Base-by-base conservation (phyloP, 2,113 vertebrate genomes). In the Oenanthe melanoleuca region DNA sequence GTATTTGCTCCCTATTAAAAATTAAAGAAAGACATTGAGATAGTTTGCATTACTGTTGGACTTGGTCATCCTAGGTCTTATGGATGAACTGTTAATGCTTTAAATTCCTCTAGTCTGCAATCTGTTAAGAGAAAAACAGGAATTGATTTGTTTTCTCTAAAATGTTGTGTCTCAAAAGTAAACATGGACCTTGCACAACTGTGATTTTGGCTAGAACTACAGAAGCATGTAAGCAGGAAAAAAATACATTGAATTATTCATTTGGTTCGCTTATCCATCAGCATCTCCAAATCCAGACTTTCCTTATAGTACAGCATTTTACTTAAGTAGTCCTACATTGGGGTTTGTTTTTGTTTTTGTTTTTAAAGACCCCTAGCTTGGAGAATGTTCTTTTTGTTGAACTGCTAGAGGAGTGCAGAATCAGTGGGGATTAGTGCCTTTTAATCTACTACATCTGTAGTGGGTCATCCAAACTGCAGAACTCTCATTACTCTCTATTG, bases 361-460 rank as follows among this genome's bases (percentile, higher is more conserved):
- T 95, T 93, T 72, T 49, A 69, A 94, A 74, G 42, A 88, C 83
- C 89, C 93, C 86, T 26, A 91, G 29, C 92, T 89, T 93, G 73
- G 67, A 95, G 90, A 82, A 95, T 92, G 93, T 93, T 94, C 71
- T 88, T 96, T 77, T 93, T 96, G 59, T 88, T 91, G 88, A 87
- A 96, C 91, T 83, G 78, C 28, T 74, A 97, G 92, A 97, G 92
- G 81, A 96, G 94, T 78, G 56, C 92, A 71, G 87, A 97, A 97
- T 97, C 97, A 96, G 95, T 95, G 80, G 93, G 94, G 97, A 98
- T 98, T 98, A 98, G 93, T 44, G 80, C 97, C 96, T 98, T 96
- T 96, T 98, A 98, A 98, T 98, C 98, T 98, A 92, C 97, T 97
- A 94, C 97, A 98, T 98, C 97, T 98, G 98, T 92, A 95, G 83